A percentile compares a stretch with the other conserved stretches of the same genome.
Conservation (phyloP, 2,888 invertebrate genomes). For the Zele albiditarsus region DNA sequence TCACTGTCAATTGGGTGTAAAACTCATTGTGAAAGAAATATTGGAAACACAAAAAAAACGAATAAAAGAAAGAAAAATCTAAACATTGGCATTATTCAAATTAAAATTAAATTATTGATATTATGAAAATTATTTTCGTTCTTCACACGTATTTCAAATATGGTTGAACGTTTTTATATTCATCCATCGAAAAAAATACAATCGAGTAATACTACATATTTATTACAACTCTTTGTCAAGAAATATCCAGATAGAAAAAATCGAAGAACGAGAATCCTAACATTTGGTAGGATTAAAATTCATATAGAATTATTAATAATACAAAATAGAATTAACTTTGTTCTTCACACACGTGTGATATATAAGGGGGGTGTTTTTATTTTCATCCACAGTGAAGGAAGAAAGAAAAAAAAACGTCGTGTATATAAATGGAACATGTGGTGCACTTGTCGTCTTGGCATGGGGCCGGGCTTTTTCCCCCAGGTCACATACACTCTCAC, state of each 20-base stretch:
- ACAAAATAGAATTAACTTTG: neutral
- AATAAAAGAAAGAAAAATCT: no score
- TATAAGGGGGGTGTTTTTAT: neutral
- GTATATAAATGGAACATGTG: conserved; percentile 41
- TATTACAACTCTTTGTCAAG: neutral
- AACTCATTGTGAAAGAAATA: no score
- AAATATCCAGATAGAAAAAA: neutral
- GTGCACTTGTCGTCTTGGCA: conserved; percentile 65
- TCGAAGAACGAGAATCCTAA: neutral
- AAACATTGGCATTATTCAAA: no score
- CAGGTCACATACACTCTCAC: conserved; percentile 50
- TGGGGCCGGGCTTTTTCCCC: conserved; percentile 61
- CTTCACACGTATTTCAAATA: no score
- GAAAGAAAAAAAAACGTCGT: neutral
- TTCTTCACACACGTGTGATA: neutral
- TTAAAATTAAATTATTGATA: no score
- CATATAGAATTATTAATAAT: neutral
- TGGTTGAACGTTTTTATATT: no score
- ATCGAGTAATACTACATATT: no score
- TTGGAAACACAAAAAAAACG: no score
- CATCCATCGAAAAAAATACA: no score
- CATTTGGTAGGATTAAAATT: neutral
- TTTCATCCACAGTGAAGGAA: neutral
- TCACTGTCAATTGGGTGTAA: no score
- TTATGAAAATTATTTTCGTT: no score